A percentile compares a stretch with the other conserved stretches of the same genome.
Evolutionary conservation across 2,113 vertebrate species (phyloP).

Genomic region (Lophotis ruficrista): DNA sequence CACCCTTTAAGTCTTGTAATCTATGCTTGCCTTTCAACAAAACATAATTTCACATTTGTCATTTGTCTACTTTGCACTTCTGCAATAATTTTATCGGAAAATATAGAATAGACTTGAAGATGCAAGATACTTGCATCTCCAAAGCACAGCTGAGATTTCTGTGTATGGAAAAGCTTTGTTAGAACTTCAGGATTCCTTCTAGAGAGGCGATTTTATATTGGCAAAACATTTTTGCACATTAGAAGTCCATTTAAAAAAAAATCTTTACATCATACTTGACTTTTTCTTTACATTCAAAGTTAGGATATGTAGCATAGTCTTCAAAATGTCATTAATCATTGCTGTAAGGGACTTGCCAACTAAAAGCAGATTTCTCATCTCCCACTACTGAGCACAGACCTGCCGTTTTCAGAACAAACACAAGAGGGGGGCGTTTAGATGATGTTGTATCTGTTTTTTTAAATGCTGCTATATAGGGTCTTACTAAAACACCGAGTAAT

Average conservation of each 20-base stretch:
- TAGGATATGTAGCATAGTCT: neutral
- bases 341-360: neutral
- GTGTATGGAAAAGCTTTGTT: neutral
- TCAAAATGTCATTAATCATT: neutral
- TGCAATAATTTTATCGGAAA: neutral
- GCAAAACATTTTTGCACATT: neutral
- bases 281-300: neutral
- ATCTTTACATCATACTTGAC: neutral
- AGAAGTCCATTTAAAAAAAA: neutral
- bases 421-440: constrained; percentile 73
- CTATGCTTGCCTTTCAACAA: neutral
- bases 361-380: neutral
- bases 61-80: neutral
- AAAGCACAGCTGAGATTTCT: neutral
- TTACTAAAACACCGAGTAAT: neutral
- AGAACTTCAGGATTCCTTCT: neutral
- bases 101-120: neutral
- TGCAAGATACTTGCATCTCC: neutral
- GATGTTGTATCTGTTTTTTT: neutral
- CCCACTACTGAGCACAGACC: neutral
- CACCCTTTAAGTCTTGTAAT: neutral
- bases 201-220: neutral
- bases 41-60: neutral
- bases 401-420: constrained; percentile 65
- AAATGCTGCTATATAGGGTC: neutral